Evolutionary conservation across 2,888 invertebrate species (phyloP).

Genomic region (Epistrophe grossulariae): DNA sequence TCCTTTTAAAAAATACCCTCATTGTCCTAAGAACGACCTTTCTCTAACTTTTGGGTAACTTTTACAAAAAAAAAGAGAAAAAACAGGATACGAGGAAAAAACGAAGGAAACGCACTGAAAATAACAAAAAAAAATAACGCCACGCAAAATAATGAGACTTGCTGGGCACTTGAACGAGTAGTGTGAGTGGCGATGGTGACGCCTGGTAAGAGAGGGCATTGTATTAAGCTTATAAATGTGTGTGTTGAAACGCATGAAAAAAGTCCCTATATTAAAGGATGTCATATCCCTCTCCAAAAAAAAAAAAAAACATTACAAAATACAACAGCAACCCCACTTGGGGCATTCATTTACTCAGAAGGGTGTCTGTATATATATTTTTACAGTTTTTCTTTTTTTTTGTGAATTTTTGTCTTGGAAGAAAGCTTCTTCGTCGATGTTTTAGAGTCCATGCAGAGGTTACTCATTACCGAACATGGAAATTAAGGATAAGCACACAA

Average conservation of each 20-base stretch:
- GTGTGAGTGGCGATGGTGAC: slow-evolving; percentile 40
- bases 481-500: slow-evolving; percentile 61
- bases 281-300: slow-evolving; percentile 50
- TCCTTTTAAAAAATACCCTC: slow-evolving; percentile 62
- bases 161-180: slow-evolving; percentile 37
- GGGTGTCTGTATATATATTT: slow-evolving; percentile 42
- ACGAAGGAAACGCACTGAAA: slow-evolving; percentile 45
- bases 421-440: slow-evolving; percentile 35
- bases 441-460: slow-evolving; percentile 50
- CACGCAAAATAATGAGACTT: slow-evolving; percentile 53
- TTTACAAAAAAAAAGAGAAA: slow-evolving; percentile 17
- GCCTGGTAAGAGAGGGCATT: slow-evolving; percentile 39
- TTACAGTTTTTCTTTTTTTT: slow-evolving; percentile 4
- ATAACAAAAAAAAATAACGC: slow-evolving; percentile 11
- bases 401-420: slow-evolving; percentile 26
- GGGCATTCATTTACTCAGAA: slow-evolving; percentile 61
- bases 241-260: slow-evolving; percentile 48
- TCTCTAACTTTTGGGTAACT: slow-evolving; percentile 46
- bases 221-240: slow-evolving; percentile 43
- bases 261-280: slow-evolving; percentile 56
- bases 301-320: neutral
- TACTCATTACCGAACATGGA: slow-evolving; percentile 65
- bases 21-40: slow-evolving; percentile 62
- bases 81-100: slow-evolving; percentile 9
- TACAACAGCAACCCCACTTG: slow-evolving; percentile 52